Conservation (phyloP, 2,113 vertebrate genomes). For the Sinosuthora webbiana region DNA sequence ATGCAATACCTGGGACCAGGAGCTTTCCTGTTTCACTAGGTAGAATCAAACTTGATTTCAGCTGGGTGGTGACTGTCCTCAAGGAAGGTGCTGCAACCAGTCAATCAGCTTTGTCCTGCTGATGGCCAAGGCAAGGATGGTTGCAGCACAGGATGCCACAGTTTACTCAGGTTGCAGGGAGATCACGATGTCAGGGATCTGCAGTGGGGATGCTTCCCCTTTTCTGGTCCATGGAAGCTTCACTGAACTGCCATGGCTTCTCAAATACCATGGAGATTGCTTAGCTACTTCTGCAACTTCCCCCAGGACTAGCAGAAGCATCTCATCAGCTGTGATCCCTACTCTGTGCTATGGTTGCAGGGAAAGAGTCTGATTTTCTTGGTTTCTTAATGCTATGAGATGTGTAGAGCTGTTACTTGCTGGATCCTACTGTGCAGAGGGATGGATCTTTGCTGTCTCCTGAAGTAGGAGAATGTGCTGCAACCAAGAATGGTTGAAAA, state of each 20-base stretch:
- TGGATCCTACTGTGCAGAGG: slow-evolving; percentile 81
- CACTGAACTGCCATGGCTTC: not conserved
- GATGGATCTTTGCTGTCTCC: slow-evolving; percentile 76
- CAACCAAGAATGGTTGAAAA: slow-evolving; percentile 88
- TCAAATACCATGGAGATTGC: not conserved
- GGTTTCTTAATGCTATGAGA: not conserved
- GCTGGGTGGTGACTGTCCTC: not conserved
- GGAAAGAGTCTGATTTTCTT: not conserved
- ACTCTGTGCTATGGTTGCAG: not conserved
- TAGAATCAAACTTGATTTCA: not conserved
- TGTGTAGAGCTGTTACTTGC: slow-evolving; percentile 29
- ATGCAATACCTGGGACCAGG: not conserved
- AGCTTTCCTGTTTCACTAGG: not conserved
- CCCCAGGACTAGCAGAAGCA: not conserved
- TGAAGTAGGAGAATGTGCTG: slow-evolving; percentile 72
- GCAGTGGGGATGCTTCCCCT: not conserved
- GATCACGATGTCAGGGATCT: not conserved
- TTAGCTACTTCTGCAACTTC: not conserved
- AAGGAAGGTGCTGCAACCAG: not conserved
- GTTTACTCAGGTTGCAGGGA: not conserved
- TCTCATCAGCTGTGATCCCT: not conserved
- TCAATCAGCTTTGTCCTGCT: not conserved
- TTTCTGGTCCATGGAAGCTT: not conserved
- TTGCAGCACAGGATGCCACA: not conserved
- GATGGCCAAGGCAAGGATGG: not conserved